Evolutionary conservation across 2,888 invertebrate genomes (phyloP), one percentile per base, ranked within the genome.

Genomic region (Plagodis pulveraria): DNA sequence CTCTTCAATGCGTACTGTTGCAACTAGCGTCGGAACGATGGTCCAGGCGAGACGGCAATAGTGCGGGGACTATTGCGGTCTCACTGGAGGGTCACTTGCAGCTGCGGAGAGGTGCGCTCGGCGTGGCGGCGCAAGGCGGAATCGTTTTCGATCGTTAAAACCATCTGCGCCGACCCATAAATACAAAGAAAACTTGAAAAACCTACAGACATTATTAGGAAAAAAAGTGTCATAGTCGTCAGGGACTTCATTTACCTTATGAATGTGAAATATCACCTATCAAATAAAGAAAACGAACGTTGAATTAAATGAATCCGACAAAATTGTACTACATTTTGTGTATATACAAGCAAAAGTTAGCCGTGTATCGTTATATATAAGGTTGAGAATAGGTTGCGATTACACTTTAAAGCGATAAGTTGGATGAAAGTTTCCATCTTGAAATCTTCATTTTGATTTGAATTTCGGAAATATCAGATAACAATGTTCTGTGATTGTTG

Each of bases 211-310:
- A 11, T 42, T 42, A 42, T 42, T 67, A 61, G 63, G 58, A 61
- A 65, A 63, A 62, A 66, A 68, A 68, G 12, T 63, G 53, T 56
- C 52, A 60, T 55, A 56, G 55, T 35, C 44, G 48, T 62, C 32
- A 38, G 50, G 56, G 56, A 58, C 61, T 65, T 68, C 58, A 65
- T 66, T 68, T 66, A 66, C 63, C 58, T 65, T 65, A 61, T 60
- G 54, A 69, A 69, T 65, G 66, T 65, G 58, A 69, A 65, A 65
- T 69, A 69, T 65, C 65, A 69, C 62, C 65, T 61, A 68, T 66
- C 62, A 65, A 67, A 69, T 67, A 62, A 64, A 66, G 54, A 58
- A 65, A 66, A 68, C 58, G 58, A 59, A 61, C 44, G 51, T 62
- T 56, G 54, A 64, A 58, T 63, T 63, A 65, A 66, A 66, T 68